Percentiles rank a stretch among this genome's conserved stretches.
phyloP scores from a whole-genome alignment of 2,888 invertebrate species.

The Oscheius sp. region DNA sequence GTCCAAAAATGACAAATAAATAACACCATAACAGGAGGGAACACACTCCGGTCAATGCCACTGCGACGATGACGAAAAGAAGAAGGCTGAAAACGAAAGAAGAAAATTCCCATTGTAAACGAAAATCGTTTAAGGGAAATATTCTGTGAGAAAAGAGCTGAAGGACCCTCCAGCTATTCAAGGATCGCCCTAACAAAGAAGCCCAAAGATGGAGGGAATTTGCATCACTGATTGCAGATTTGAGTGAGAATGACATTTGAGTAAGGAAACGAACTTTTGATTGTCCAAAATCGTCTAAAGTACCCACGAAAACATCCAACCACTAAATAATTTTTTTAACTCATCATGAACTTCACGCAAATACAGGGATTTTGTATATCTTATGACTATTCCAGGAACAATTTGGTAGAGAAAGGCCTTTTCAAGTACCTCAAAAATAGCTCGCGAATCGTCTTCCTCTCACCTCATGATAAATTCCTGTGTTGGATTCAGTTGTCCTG shows the following conservation, averaged over 20 bases:
- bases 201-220: too few species aligned
- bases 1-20: constrained; percentile 27
- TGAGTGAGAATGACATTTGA: not conserved
- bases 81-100: constrained; percentile 17
- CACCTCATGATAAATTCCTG: constrained; percentile 27
- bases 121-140: too few species aligned
- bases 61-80: constrained; percentile 29
- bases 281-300: too few species aligned
- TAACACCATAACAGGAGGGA: constrained; percentile 26
- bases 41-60: constrained; percentile 28
- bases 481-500: constrained; percentile 2
- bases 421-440: not conserved
- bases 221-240: too few species aligned
- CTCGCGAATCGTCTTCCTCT: too few species aligned
- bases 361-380: not conserved
- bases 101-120: too few species aligned
- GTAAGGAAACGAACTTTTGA: too few species aligned
- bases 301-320: too few species aligned
- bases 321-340: not conserved
- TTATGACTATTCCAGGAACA: not conserved
- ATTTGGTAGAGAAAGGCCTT: not conserved
- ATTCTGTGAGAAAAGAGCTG: too few species aligned
- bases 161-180: not conserved
- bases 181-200: not conserved
- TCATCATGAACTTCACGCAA: not conserved